phyloP scores from a whole-genome alignment of 2,888 invertebrate genomes.

The Idaea biselata region DNA sequence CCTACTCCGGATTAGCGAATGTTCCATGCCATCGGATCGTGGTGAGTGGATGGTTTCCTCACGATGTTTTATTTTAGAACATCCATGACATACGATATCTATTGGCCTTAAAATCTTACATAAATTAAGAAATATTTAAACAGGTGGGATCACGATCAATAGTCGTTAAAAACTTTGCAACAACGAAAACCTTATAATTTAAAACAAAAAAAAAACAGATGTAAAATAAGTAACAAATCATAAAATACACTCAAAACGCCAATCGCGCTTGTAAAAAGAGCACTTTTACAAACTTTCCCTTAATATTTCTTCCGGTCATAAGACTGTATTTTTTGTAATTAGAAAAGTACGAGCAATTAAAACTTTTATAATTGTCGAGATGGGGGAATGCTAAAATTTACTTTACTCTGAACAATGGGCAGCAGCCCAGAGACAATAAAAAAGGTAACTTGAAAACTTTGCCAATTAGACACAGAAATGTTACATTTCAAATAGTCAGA shows the following conservation, averaged over 20 bases:
- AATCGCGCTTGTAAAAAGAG: constrained; percentile 22
- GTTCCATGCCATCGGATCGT: too few species aligned
- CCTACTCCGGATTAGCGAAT: too few species aligned
- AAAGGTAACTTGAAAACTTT: constrained; percentile 70
- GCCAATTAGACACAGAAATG: constrained; percentile 66
- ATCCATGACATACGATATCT: too few species aligned
- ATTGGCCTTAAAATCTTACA: too few species aligned
- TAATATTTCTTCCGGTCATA: constrained; percentile 61
- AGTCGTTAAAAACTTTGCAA: neutral
- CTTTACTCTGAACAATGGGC: constrained; percentile 71
- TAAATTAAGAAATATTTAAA: too few species aligned
- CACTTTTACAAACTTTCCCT: constrained; percentile 38
- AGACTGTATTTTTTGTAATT: constrained; percentile 76
- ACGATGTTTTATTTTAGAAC: too few species aligned
- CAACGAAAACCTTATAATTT: neutral
- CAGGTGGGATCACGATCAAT: neutral
- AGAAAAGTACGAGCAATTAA: constrained; percentile 78
- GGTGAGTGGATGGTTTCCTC: too few species aligned
- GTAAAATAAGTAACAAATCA: constrained; percentile 16
- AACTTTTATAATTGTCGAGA: constrained; percentile 78
- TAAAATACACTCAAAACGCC: constrained; percentile 19
- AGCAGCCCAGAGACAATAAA: constrained; percentile 69
- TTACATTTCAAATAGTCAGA: constrained; percentile 48
- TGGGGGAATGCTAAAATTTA: constrained; percentile 69
- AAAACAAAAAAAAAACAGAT: neutral